Conservation (phyloP, 2,113 vertebrate genomes). For the Antechinus stuartii region DNA sequence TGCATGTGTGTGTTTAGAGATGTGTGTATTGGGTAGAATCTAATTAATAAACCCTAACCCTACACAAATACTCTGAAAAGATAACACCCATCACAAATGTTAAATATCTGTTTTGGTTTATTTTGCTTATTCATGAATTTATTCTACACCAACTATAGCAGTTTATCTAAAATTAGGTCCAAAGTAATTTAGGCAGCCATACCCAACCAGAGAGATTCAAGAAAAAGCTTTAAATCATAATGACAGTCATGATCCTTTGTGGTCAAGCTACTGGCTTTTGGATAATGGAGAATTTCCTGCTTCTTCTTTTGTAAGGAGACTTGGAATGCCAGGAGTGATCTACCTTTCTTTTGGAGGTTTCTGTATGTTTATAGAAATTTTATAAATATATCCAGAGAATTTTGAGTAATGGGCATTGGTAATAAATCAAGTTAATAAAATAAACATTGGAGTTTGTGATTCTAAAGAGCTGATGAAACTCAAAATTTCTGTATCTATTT, state of each 20-base stretch:
- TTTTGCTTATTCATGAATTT: slow-evolving; percentile 87
- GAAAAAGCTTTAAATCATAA: slow-evolving; percentile 87
- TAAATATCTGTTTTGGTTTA: slow-evolving; percentile 86
- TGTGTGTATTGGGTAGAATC: slow-evolving; percentile 43
- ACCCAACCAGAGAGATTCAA: slow-evolving; percentile 81
- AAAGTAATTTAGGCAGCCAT: slow-evolving; percentile 86
- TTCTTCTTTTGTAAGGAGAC: not conserved
- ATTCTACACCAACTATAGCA: slow-evolving; percentile 82
- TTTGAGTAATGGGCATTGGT: not conserved
- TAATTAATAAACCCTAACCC: slow-evolving; percentile 82
- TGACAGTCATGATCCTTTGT: slow-evolving; percentile 78
- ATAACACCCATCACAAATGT: slow-evolving; percentile 83
- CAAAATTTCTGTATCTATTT: not conserved
- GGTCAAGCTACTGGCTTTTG: not conserved
- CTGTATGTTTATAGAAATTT: not conserved
- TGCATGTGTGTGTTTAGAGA: too few relatives aligned
- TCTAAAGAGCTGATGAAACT: not conserved
- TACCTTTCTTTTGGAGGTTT: not conserved
- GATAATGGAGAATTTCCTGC: not conserved
- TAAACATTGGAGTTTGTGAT: not conserved
- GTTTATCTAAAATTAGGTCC: slow-evolving; percentile 90
- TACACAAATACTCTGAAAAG: slow-evolving; percentile 81
- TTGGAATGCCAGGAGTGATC: not conserved
- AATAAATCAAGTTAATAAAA: not conserved
- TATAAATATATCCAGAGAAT: not conserved